Conservation (phyloP, 1,140 invertebrate genomes). For the Neomicropteryx cornuta region DNA sequence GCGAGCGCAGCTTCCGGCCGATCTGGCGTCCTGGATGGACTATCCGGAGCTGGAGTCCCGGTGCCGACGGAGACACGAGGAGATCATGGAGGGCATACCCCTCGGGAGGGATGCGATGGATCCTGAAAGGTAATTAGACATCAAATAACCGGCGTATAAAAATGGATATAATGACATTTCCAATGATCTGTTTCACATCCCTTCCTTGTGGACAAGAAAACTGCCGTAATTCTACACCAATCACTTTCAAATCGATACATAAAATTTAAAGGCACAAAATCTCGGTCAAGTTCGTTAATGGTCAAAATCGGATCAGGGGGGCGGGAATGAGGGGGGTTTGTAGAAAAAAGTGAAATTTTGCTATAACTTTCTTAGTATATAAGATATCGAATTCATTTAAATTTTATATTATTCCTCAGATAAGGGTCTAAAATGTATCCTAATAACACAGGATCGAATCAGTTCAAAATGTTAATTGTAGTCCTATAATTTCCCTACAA, state of each 20-base stretch:
- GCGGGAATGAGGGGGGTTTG: too few relatives aligned
- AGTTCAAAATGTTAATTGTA: too few relatives aligned
- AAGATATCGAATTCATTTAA: too few relatives aligned
- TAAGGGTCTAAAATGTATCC: too few relatives aligned
- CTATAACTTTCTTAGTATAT: too few relatives aligned
- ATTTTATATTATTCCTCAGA: too few relatives aligned
- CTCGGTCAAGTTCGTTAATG: too few relatives aligned
- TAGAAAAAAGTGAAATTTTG: too few relatives aligned
- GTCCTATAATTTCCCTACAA: too few relatives aligned
- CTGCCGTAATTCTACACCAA: not conserved
- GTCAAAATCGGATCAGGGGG: too few relatives aligned
- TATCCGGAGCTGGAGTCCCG: conserved; percentile 37
- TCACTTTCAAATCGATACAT: not conserved
- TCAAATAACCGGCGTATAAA: not conserved
- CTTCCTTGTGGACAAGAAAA: not conserved
- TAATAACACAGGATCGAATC: too few relatives aligned
- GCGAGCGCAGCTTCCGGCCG: conserved; percentile 26
- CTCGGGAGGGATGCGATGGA: not conserved
- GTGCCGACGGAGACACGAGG: conserved; percentile 36
- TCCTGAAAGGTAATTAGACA: conserved; percentile 23
- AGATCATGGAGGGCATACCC: conserved; percentile 24
- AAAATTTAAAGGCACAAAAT: not conserved
- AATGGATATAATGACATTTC: conserved; percentile 14
- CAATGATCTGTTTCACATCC: conserved; percentile 19
- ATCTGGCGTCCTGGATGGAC: conserved; percentile 38